Conservation (phyloP, 1,140 invertebrate genomes). For the Alviniconcha marisindica region DNA sequence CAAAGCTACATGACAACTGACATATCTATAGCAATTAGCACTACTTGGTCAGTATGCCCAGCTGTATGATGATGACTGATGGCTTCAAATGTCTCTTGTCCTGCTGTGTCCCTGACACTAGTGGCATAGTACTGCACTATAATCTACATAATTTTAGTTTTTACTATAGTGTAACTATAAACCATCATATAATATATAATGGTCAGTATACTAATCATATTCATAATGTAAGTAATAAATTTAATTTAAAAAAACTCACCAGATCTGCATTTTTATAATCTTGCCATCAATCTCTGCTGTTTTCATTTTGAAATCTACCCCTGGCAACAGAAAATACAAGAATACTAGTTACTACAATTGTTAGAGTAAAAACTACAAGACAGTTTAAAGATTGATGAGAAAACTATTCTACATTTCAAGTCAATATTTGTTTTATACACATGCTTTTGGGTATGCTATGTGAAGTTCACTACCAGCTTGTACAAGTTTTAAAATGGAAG, state of each 20-base stretch:
- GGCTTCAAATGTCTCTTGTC: slow-evolving; percentile 61
- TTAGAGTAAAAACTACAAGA: no score
- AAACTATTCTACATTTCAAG: no score
- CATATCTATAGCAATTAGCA: no score
- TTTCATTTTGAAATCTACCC: slow-evolving; percentile 94
- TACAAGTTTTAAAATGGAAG: no score
- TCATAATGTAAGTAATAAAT: background rate
- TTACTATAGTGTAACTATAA: background rate
- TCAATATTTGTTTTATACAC: no score
- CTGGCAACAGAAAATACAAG: slow-evolving; percentile 75
- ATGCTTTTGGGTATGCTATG: no score
- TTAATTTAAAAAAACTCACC: slow-evolving; percentile 80
- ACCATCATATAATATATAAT: background rate
- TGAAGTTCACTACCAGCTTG: no score
- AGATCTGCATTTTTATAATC: slow-evolving; percentile 92
- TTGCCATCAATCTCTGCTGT: slow-evolving; percentile 90
- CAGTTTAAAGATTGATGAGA: no score
- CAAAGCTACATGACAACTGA: no score
- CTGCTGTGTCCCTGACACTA: slow-evolving; percentile 70
- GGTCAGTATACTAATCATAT: background rate
- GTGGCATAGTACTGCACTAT: no score
- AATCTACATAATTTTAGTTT: slow-evolving; percentile 76
- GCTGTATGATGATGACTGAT: background rate
- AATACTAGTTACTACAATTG: no score
- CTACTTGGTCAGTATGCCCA: slow-evolving; percentile 4